A percentile compares a stretch with the other conserved stretches of the same genome.
Evolutionary conservation across 1,140 invertebrate species (phyloP).

Genomic region (Amyelois transitella): DNA sequence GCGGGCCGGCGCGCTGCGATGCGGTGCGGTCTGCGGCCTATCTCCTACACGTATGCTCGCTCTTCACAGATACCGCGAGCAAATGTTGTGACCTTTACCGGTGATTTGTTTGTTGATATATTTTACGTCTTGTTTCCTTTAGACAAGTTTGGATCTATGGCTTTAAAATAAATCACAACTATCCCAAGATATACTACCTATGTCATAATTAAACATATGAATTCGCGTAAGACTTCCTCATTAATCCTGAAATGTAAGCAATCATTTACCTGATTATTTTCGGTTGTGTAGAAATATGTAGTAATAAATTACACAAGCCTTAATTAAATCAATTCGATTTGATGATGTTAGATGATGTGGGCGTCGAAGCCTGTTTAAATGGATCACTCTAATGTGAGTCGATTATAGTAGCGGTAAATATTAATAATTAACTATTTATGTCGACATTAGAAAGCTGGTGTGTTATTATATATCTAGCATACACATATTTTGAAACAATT

Average conservation of each 20-base stretch:
- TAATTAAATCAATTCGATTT: conserved; percentile 27
- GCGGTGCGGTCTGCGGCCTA: conserved; percentile 28
- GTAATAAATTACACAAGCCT: conserved; percentile 5
- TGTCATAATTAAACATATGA: too few species aligned
- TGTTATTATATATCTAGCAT: too few species aligned
- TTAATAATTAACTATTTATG: background rate
- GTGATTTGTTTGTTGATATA: background rate
- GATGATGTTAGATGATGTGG: conserved; percentile 19
- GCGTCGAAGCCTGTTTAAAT: conserved; percentile 23
- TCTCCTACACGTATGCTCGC: conserved; percentile 65
- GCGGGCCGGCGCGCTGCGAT: conserved; percentile 23
- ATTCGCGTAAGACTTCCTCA: too few species aligned
- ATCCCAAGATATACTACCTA: background rate
- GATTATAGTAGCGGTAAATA: background rate
- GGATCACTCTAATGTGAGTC: background rate
- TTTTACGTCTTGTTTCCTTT: background rate
- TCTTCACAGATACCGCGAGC: conserved; percentile 46
- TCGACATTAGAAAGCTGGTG: background rate
- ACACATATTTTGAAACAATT: too few species aligned
- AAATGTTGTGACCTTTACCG: conserved; percentile 47
- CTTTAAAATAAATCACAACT: background rate
- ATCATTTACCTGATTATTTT: too few species aligned
- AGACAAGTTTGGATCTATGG: background rate
- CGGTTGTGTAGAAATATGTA: background rate
- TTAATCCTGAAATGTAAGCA: too few species aligned